These are phyloP conservation scores for Lasiurus cinereus DNA, from an alignment of 2,113 vertebrate species.

Conservation along the genomic window DNA sequence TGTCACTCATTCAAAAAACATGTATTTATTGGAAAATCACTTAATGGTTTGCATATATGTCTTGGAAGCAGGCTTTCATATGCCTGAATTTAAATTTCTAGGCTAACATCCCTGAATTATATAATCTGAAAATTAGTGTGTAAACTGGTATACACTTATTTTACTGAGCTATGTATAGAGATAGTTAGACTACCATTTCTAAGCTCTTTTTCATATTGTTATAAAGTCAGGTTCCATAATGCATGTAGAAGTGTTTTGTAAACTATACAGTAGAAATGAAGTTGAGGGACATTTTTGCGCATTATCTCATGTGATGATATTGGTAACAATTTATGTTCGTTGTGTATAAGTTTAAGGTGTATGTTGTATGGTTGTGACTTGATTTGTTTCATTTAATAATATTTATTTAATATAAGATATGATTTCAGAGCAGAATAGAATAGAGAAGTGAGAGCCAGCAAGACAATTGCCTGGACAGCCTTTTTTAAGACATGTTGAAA, in stretches of 20 bases:
- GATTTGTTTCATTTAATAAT: neutral
- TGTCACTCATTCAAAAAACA: neutral
- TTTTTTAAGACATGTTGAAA: neutral
- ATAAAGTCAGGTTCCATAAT: neutral
- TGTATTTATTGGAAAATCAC: neutral
- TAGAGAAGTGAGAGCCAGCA: neutral
- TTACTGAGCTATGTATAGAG: neutral
- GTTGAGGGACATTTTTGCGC: neutral
- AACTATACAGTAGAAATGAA: neutral
- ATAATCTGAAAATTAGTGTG: neutral
- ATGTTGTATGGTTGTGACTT: neutral
- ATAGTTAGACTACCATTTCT: slow-evolving; percentile 11
- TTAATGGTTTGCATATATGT: neutral
- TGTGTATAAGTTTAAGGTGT: neutral
- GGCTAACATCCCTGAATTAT: neutral
- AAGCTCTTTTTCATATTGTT: neutral
- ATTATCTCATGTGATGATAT: neutral
- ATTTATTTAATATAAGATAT: neutral
- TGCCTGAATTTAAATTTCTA: slow-evolving; percentile 46
- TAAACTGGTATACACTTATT: neutral
- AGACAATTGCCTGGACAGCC: neutral
- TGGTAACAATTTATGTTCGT: neutral
- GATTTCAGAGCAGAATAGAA: neutral
- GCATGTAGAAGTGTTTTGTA: neutral
- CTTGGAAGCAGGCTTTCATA: neutral